Evolutionary conservation across 2,113 vertebrate species (phyloP), one percentile per base, ranked within the genome.

Genomic region (Gulo gulo): DNA sequence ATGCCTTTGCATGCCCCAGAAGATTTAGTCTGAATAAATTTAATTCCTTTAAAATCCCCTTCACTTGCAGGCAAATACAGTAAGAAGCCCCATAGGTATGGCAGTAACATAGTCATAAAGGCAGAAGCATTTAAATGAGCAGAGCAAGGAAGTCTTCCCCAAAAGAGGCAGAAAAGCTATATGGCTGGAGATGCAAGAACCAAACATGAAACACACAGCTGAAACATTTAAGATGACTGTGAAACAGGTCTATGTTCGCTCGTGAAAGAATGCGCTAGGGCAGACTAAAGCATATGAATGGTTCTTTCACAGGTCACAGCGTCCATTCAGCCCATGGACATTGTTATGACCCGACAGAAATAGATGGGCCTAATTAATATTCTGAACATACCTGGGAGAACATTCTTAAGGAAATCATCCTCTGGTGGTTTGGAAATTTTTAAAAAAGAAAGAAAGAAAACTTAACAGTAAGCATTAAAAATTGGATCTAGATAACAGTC

Each of bases 301-400:
- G 99, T 98, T 99, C 99, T 99, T 99, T 99, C 99, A 99, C 99
- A 99, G 99, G 99, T 99, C 99, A 99, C 98, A 98, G 99, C 98
- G 98, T 99, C 99, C 98, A 99, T 99, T 99, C 99, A 99, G 97
- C 98, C 98, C 94, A 81, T 98, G 99, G 99, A 99, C 99, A 99
- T 99, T 99, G 99, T 99, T 99, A 99, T 99, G 99, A 99, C 99
- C 98, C 98, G 82, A 99, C 98, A 99, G 99, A 99, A 99, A 99
- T 99, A 99, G 99, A 99, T 99, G 99, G 99, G 97, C 99, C 99
- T 99, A 99, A 99, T 99, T 99, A 99, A 99, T 99, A 99, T 99
- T 99, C 99, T 99, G 99, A 99, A 99, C 99, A 99, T 99, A 99
- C 99, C 99, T 99, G 99, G 98, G 98, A 97, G 98, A 99, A 99